phyloP scores from a whole-genome alignment of 92 coral and sea anemone genomes.

The Paramuricea clavata region DNA sequence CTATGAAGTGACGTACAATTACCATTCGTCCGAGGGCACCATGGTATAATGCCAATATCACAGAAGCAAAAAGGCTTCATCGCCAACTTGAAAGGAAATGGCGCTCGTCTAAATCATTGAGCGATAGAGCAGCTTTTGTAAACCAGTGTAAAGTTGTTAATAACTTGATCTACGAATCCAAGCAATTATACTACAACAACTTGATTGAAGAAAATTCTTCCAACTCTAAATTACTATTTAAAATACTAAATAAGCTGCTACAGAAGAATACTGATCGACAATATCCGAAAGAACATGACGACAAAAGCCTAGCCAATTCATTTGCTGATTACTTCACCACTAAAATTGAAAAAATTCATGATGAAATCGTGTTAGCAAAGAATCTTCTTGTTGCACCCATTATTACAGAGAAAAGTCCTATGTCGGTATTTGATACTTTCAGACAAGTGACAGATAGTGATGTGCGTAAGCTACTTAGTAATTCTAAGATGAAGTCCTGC shows the following conservation, averaged over 20 bases:
- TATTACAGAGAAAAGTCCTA: background rate
- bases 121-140: conserved; percentile 20
- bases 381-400: background rate
- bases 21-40: conserved; percentile 52
- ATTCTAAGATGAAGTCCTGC: conserved; percentile 57
- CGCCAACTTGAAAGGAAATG: conserved; percentile 34
- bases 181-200: conserved; percentile 25
- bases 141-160: conserved; percentile 33
- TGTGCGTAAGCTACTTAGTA: conserved; percentile 29
- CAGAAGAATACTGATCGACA: conserved; percentile 6
- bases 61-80: conserved; percentile 26
- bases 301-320: background rate
- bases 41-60: conserved; percentile 57
- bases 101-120: conserved; percentile 24
- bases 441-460: conserved; percentile 38
- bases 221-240: background rate
- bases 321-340: background rate
- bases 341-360: conserved; percentile 17
- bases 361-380: background rate
- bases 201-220: conserved; percentile 30
- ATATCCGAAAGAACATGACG: background rate
- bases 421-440: conserved; percentile 16
- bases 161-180: conserved; percentile 22
- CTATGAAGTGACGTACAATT: conserved; percentile 41
- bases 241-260: background rate